These are phyloP conservation scores for Slavum lentiscoides DNA, from an alignment of 2,888 invertebrate genomes.

Conservation along the genomic window DNA sequence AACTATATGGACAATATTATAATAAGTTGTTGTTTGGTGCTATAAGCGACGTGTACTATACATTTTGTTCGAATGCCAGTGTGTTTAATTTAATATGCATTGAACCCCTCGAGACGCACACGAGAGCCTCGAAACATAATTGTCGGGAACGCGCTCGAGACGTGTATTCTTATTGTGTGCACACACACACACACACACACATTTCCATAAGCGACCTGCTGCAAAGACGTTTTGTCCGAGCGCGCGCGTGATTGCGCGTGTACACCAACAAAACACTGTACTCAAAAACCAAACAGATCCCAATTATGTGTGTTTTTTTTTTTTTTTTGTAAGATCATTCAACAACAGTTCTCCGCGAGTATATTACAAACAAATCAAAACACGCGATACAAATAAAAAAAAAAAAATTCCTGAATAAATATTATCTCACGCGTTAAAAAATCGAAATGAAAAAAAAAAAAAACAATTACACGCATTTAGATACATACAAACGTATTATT, in stretches of 20 bases:
- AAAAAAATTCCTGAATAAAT: slow-evolving; percentile 2
- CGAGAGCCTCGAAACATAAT: not conserved
- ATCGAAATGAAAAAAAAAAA: not conserved
- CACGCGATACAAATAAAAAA: not conserved
- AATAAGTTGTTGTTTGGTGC: not conserved
- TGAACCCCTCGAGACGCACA: slow-evolving; percentile 26
- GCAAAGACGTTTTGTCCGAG: slow-evolving; percentile 28
- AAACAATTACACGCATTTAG: too few species aligned
- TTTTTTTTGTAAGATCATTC: slow-evolving; percentile 37
- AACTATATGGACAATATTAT: not conserved
- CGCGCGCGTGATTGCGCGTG: not conserved
- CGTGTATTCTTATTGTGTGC: not conserved
- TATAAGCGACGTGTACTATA: not conserved
- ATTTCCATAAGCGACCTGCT: slow-evolving; percentile 40
- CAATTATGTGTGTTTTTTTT: slow-evolving; percentile 22
- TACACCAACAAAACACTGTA: not conserved
- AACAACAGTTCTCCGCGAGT: slow-evolving; percentile 25
- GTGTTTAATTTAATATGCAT: slow-evolving; percentile 27
- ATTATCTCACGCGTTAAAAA: slow-evolving; percentile 12
- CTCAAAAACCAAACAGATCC: slow-evolving; percentile 25
- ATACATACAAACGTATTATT: too few species aligned
- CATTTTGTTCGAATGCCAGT: not conserved
- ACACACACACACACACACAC: not conserved
- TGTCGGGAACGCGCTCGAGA: slow-evolving; percentile 21
- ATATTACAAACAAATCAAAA: slow-evolving; percentile 47